phyloP scores from a whole-genome alignment of 2,113 vertebrate genomes.

The Eublepharis macularius region DNA sequence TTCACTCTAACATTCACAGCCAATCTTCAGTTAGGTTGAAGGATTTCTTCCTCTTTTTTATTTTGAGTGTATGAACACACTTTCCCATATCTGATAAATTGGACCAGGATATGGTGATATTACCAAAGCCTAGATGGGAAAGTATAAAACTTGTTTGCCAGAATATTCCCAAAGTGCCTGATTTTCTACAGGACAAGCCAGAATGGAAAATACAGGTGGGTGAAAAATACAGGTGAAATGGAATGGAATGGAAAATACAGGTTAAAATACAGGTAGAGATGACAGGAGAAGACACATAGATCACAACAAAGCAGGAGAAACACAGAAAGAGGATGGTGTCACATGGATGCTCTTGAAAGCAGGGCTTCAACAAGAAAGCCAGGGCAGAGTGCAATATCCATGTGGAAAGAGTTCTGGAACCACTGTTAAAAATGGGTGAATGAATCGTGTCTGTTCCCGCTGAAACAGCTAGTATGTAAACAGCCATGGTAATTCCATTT shows the following conservation, averaged over 20 bases:
- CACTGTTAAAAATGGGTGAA: no score
- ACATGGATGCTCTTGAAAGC: no score
- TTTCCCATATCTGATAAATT: not conserved
- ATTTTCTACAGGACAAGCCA: not conserved
- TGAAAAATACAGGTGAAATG: not conserved
- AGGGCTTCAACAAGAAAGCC: no score
- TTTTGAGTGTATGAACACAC: not conserved
- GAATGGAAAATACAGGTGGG: not conserved
- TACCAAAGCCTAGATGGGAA: not conserved
- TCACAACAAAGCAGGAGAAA: no score
- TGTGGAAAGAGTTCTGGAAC: no score
- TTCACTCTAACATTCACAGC: not conserved
- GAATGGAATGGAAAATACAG: not conserved
- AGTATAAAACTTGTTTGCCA: not conserved
- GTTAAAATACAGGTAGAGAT: no score
- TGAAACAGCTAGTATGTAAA: no score
- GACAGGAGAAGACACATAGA: no score
- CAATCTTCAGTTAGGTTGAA: not conserved
- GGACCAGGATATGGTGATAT: not conserved
- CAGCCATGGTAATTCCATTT: no score
- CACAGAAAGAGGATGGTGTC: no score
- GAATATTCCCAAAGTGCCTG: not conserved
- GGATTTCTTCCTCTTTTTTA: not conserved
- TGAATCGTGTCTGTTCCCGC: no score
- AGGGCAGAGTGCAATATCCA: no score